A percentile compares a stretch with the other conserved stretches of the same genome.
Conservation (phyloP, 1,140 invertebrate species). For the Goniozus legneri region DNA sequence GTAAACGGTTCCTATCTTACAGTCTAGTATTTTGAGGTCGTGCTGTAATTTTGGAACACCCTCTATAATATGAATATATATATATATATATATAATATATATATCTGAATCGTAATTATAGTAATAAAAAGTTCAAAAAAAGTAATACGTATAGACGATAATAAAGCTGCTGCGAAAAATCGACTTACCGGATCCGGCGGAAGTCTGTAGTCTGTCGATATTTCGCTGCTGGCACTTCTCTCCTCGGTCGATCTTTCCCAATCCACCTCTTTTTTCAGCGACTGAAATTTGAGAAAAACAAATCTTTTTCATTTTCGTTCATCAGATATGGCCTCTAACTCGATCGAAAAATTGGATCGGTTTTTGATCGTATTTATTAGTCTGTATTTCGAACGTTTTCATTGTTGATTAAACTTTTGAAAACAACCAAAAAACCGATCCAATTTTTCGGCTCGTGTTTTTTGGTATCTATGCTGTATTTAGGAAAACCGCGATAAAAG, state of each 20-base stretch:
- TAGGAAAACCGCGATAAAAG: too few relatives aligned
- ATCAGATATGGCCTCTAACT: not conserved
- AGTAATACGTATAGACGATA: too few relatives aligned
- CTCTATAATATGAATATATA: slow-evolving; percentile 22
- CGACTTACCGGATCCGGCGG: slow-evolving; percentile 78
- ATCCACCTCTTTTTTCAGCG: slow-evolving; percentile 83
- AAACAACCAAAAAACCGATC: too few relatives aligned
- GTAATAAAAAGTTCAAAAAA: too few relatives aligned
- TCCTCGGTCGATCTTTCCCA: slow-evolving; percentile 75
- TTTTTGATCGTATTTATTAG: too few relatives aligned
- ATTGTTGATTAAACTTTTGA: too few relatives aligned
- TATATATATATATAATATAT: slow-evolving; percentile 1
- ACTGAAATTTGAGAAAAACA: slow-evolving; percentile 58
- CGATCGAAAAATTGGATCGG: not conserved
- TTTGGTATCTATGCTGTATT: too few relatives aligned
- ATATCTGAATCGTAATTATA: not conserved
- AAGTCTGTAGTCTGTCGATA: slow-evolving; percentile 73
- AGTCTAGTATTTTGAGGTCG: too few relatives aligned
- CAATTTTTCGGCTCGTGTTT: too few relatives aligned
- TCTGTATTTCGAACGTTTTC: too few relatives aligned
- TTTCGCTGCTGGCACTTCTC: slow-evolving; percentile 67
- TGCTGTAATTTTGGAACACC: too few relatives aligned
- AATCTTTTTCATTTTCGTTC: slow-evolving; percentile 2
- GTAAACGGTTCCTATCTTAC: too few relatives aligned
- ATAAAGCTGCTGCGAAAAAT: slow-evolving; percentile 21